These are phyloP conservation scores for Myotis lucifugus DNA, from an alignment of 2,113 vertebrate species.

Conservation along the genomic window DNA sequence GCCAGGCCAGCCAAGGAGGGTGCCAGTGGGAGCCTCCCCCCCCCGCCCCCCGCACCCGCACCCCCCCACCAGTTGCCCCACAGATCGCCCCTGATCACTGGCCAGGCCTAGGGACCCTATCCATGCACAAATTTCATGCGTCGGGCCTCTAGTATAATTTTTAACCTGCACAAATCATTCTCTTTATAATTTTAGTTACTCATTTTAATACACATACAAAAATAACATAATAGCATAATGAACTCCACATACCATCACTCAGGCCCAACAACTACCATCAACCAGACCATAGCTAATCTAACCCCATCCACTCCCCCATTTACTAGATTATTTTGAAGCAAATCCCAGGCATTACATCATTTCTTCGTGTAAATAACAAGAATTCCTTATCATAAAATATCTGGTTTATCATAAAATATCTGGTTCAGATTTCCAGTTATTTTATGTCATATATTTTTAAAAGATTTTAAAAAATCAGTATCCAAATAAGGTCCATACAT, in stretches of 20 bases:
- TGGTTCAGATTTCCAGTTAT: conserved; percentile 28
- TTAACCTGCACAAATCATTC: conserved; percentile 35
- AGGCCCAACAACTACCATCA: neutral
- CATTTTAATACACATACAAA: conserved; percentile 36
- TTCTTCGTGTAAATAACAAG: conserved; percentile 44
- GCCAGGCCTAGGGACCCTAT: no score
- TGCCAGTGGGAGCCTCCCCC: no score
- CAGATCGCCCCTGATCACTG: no score
- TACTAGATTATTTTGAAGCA: conserved; percentile 36
- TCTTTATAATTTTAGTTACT: conserved; percentile 31
- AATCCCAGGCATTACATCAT: conserved; percentile 33
- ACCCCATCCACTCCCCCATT: neutral
- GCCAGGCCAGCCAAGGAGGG: no score
- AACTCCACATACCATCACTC: neutral
- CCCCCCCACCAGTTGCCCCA: no score
- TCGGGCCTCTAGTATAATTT: neutral
- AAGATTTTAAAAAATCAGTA: neutral
- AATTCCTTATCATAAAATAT: conserved; percentile 43
- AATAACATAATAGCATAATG: neutral
- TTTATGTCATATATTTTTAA: conserved; percentile 12
- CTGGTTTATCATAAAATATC: conserved; percentile 12
- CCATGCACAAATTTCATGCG: no score
- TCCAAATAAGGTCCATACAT: neutral
- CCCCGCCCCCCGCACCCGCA: no score
- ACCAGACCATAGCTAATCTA: neutral